Evolutionary conservation across 1,140 invertebrate species (phyloP), one percentile per base, ranked within the genome.

Genomic region (Cataglyphis hispanica): DNA sequence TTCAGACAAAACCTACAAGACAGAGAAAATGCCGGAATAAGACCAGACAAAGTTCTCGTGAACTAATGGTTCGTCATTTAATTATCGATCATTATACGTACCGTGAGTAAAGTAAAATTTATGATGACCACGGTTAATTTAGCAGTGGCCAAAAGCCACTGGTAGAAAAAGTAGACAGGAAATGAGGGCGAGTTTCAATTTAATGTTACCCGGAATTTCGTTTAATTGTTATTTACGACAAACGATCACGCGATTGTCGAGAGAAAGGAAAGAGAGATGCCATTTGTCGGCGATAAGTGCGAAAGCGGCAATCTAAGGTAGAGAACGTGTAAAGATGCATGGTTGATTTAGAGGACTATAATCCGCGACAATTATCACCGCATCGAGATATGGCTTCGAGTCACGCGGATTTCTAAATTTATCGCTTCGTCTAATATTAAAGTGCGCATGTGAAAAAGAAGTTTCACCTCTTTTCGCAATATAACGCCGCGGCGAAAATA

Each of bases 211-310:
- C 76, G 58, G 87, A 80, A 77, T 90, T 91, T 89, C 86, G 75
- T 92, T 94, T 93, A 93, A 94, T 94, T 93, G 91, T 94, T 94
- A 94, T 94, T 93, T 93, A 94, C 93, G 91, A 87, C 84, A 80
- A 84, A 89, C 90, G 91, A 93, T 94, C 93, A 93, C 92, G 93
- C 93, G 87, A 88, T 91, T 87, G 85, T 61, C 81, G 50, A 60
- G 37, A 56, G 64, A 43, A 56, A 37, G 10, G 74, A 61, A 46
- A 56, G 64, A 56, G 64, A 77, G 19, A 34, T 19, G 16, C 22
- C 10, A 31, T n/a, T 60, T 50, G n/a, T 31, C 31, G 64, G 19
- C 11, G 40, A 69, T 66, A 43, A 66, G 25, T 61, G 46, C 53
- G n/a, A 66, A 70, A 19, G 43, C 40, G 60, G 10, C 40, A 50